These are phyloP conservation scores for Synanthedon formicaeformis DNA, from an alignment of 2,888 invertebrate genomes.

Conservation along the genomic window DNA sequence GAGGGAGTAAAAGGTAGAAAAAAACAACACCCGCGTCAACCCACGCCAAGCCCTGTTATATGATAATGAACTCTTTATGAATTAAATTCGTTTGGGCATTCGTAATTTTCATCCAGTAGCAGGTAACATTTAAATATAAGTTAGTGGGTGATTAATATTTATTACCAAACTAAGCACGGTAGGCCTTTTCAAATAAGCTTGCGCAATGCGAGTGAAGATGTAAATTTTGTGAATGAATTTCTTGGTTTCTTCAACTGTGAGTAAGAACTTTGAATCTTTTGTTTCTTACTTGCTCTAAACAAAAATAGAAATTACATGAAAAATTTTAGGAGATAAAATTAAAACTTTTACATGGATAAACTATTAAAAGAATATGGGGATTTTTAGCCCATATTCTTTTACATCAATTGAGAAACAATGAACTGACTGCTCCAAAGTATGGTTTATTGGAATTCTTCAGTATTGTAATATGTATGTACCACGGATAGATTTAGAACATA, in stretches of 20 bases:
- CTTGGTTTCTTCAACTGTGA: not conserved
- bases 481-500: too few relatives aligned
- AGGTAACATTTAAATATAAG: conserved; percentile 55
- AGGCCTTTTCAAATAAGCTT: conserved; percentile 16
- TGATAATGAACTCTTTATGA: conserved; percentile 51
- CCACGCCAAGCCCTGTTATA: conserved; percentile 34
- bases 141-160: conserved; percentile 61
- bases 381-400: too few relatives aligned
- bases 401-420: too few relatives aligned
- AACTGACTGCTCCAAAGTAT: too few relatives aligned
- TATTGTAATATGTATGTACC: too few relatives aligned
- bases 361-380: too few relatives aligned
- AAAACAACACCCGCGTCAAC: conserved; percentile 14
- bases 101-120: conserved; percentile 53
- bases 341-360: too few relatives aligned
- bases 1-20: not conserved
- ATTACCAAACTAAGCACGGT: conserved; percentile 32
- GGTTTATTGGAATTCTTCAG: too few relatives aligned
- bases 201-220: conserved; percentile 19
- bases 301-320: too few relatives aligned
- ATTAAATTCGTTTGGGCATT: conserved; percentile 41
- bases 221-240: conserved; percentile 32
- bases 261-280: not conserved
- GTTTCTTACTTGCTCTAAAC: too few relatives aligned
- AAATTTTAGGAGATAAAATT: too few relatives aligned